These are phyloP conservation scores for Poecile montanus DNA, from an alignment of 2,797 vertebrate species.

Conservation along the genomic window DNA sequence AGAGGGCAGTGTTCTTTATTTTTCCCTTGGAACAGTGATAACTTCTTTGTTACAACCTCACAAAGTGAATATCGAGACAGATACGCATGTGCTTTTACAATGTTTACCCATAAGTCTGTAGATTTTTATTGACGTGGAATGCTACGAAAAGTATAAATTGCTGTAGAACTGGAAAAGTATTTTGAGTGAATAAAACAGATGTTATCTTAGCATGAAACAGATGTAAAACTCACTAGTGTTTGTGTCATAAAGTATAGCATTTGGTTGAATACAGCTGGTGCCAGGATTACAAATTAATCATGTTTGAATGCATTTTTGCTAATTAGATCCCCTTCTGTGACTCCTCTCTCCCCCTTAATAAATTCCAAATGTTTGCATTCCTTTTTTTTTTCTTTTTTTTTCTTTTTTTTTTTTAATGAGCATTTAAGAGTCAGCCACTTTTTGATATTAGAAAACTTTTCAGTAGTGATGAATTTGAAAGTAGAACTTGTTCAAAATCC, in stretches of 20 bases:
- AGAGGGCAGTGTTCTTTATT: not conserved
- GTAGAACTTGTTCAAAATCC: not conserved
- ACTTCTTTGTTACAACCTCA: not conserved
- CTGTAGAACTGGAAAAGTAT: constrained; percentile 67
- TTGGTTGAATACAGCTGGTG: constrained; percentile 80
- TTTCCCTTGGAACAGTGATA: not conserved
- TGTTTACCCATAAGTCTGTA: not conserved
- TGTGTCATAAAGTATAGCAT: constrained; percentile 78
- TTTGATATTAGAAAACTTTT: not conserved
- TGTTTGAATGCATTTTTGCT: constrained; percentile 80
- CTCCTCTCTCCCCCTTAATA: constrained; percentile 36
- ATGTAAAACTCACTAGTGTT: constrained; percentile 78
- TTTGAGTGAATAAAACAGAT: constrained; percentile 72
- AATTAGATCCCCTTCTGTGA: constrained; percentile 74
- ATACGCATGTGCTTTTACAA: not conserved
- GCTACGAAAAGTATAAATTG: constrained; percentile 71
- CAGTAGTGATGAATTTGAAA: not conserved
- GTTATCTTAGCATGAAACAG: constrained; percentile 79
- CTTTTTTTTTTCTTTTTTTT: not conserved
- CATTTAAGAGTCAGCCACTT: not conserved
- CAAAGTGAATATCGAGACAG: not conserved
- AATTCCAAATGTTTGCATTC: constrained; percentile 53
- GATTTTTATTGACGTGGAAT: constrained; percentile 19
- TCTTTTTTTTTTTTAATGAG: not conserved
- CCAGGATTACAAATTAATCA: constrained; percentile 79